Percentiles rank a stretch among this genome's conserved stretches.
phyloP scores from a whole-genome alignment of 2,113 vertebrate genomes.

The Eulemur rufifrons region DNA sequence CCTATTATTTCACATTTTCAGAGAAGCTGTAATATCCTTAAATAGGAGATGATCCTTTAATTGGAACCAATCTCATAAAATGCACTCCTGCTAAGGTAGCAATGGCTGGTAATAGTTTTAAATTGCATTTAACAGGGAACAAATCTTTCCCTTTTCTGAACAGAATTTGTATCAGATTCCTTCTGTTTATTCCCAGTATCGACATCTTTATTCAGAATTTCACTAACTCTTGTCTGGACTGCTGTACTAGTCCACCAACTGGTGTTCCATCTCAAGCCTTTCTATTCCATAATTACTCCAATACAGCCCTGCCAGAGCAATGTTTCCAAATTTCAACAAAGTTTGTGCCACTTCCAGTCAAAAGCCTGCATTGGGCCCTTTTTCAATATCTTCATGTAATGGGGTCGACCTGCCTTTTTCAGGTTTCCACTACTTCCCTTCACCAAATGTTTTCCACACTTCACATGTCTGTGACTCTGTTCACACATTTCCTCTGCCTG shows the following conservation, averaged over 20 bases:
- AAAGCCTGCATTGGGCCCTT: background rate
- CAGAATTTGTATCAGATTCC: background rate
- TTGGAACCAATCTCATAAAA: background rate
- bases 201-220: slow-evolving; percentile 29
- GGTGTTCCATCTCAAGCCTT: background rate
- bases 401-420: background rate
- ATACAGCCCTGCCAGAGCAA: background rate
- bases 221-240: background rate
- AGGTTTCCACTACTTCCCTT: background rate
- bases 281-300: background rate
- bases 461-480: background rate
- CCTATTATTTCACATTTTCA: background rate
- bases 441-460: background rate
- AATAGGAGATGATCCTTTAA: background rate
- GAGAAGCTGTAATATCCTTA: slow-evolving; percentile 5
- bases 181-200: slow-evolving; percentile 32
- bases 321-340: background rate
- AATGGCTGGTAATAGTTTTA: background rate
- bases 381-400: background rate
- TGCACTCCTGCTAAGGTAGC: background rate
- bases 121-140: background rate
- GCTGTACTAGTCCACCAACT: background rate
- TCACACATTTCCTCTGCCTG: background rate
- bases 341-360: background rate
- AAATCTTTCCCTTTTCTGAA: slow-evolving; percentile 27